A percentile compares a stretch with the other conserved stretches of the same genome.
These are phyloP conservation scores for Drosophila kuntzei DNA, from an alignment of 2,888 invertebrate genomes.

Conservation along the genomic window DNA sequence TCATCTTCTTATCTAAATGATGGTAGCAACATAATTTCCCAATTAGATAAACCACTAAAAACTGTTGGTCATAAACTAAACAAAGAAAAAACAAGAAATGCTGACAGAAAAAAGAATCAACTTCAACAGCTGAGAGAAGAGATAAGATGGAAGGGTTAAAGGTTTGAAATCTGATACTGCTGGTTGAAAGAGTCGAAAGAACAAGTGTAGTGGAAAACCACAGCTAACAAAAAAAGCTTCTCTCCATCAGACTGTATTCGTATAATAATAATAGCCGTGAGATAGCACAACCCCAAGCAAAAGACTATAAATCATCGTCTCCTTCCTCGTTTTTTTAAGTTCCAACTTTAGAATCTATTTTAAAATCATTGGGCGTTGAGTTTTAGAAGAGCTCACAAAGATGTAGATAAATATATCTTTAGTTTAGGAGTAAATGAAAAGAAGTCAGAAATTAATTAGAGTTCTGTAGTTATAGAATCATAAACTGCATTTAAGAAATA, in stretches of 20 bases:
- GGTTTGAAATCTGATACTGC: conserved; percentile 40
- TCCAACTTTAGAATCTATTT: background rate
- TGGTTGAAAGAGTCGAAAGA: conserved; percentile 26
- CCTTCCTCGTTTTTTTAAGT: background rate
- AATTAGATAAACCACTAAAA: conserved; percentile 63
- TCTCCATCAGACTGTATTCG: conserved; percentile 1
- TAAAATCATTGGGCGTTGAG: background rate
- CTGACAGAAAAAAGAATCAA: conserved; percentile 29
- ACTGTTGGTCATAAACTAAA: conserved; percentile 23
- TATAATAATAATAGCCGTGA: conserved; percentile 63
- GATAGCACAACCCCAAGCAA: conserved; percentile 31
- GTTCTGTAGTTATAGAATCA: background rate
- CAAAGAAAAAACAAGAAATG: background rate
- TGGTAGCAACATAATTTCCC: conserved; percentile 55
- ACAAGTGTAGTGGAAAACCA: conserved; percentile 56
- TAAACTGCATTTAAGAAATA: no score
- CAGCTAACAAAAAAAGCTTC: conserved; percentile 25
- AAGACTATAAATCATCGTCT: conserved; percentile 43
- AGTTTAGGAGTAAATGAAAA: background rate
- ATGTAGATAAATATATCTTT: background rate
- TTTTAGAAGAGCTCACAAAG: background rate
- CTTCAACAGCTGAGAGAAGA: background rate
- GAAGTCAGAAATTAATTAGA: background rate
- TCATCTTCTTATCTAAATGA: conserved; percentile 31
- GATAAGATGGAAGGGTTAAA: background rate